phyloP scores from a whole-genome alignment of 2,113 vertebrate species.

The rat (Rattus norvegicus) region DNA sequence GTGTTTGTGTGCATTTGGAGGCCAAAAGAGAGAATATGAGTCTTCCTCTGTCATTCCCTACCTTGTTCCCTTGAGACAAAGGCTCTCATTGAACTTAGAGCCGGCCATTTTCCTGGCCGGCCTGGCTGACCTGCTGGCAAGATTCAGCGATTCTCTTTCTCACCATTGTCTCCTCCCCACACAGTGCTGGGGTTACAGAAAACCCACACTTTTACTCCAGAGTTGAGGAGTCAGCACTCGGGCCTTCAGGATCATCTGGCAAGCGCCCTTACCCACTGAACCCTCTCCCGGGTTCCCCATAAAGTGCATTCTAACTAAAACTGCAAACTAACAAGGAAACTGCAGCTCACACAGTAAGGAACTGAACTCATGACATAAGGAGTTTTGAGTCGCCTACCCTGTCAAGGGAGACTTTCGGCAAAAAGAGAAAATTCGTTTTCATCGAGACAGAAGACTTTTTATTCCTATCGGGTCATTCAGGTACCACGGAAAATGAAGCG shows the following conservation, averaged over 20 bases:
- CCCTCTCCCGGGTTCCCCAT: neutral
- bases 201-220: neutral
- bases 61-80: neutral
- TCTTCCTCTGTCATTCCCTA: neutral
- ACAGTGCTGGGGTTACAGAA: neutral
- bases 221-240: neutral
- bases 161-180: neutral
- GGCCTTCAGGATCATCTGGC: neutral
- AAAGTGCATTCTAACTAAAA: neutral
- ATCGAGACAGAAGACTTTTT: neutral
- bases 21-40: too few species aligned
- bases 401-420: conserved; percentile 33
- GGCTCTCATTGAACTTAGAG: too few species aligned
- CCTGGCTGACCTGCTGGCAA: neutral
- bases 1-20: neutral
- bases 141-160: too few species aligned
- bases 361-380: neutral
- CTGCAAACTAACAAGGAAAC: neutral
- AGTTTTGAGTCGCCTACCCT: neutral
- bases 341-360: neutral
- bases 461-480: neutral
- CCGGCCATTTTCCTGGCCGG: neutral
- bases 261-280: neutral
- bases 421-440: conserved; percentile 32
- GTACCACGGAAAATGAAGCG: neutral